phyloP scores from a whole-genome alignment of 2,888 invertebrate genomes.

The Apodemia mormo region DNA sequence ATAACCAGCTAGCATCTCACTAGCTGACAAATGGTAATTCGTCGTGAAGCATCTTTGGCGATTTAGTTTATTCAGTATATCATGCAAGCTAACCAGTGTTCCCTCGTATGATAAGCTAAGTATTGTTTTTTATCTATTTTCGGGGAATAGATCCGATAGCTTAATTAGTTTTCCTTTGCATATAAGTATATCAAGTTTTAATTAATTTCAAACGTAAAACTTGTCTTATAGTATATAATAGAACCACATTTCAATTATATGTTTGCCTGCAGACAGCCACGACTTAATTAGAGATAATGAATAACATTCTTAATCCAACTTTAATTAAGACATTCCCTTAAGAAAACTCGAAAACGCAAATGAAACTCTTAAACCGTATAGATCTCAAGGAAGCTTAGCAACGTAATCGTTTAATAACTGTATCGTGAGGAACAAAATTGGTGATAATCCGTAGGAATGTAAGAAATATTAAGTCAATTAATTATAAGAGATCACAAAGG shows the following conservation, averaged over 20 bases:
- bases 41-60: too few species aligned
- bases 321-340: conserved; percentile 21
- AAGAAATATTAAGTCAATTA: conserved; percentile 73
- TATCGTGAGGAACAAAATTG: conserved; percentile 56
- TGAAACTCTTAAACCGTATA: conserved; percentile 27
- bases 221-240: conserved; percentile 5
- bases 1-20: too few species aligned
- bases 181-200: neutral
- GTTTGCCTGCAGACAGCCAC: conserved; percentile 6
- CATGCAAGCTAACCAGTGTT: too few species aligned
- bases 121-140: too few species aligned
- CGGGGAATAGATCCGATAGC: too few species aligned
- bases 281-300: conserved; percentile 18
- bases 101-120: too few species aligned
- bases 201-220: neutral
- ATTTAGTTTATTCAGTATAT: too few species aligned
- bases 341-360: conserved; percentile 25
- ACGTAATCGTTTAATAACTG: conserved; percentile 52
- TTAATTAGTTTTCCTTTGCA: neutral
- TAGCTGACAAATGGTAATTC: too few species aligned
- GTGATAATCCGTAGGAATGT: conserved; percentile 61
- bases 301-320: conserved; percentile 22
- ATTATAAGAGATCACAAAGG: conserved; percentile 67
- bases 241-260: conserved; percentile 8
- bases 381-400: conserved; percentile 39